Evolutionary conservation across 2,888 invertebrate species (phyloP).

Genomic region (Byasa hedistus): DNA sequence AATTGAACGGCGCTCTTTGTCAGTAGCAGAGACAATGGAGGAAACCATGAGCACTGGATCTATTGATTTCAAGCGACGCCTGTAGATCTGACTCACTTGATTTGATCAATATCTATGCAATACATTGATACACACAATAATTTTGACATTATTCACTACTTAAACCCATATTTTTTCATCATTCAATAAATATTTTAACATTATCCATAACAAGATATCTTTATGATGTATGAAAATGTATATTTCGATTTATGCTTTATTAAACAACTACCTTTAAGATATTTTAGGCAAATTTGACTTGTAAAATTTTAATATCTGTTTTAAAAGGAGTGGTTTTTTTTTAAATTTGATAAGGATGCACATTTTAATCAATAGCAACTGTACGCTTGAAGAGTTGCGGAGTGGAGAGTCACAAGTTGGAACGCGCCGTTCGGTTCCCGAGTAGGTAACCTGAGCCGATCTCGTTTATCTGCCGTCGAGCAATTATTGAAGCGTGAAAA

Average conservation of each 20-base stretch:
- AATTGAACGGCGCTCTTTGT: slow-evolving; percentile 72
- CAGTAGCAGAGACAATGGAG: slow-evolving; percentile 73
- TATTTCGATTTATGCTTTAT: no score
- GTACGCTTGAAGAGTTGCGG: slow-evolving; percentile 58
- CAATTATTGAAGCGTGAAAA: slow-evolving; percentile 82
- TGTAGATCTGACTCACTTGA: background rate
- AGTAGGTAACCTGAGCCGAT: slow-evolving; percentile 66
- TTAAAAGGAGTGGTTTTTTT: no score
- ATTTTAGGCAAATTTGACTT: no score
- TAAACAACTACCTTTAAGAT: no score
- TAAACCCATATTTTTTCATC: background rate
- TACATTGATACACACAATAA: no score
- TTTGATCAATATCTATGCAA: no score
- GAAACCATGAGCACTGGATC: slow-evolving; percentile 58
- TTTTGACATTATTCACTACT: background rate
- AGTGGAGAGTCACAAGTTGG: slow-evolving; percentile 45
- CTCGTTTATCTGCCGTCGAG: slow-evolving; percentile 78
- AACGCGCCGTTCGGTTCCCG: slow-evolving; percentile 58
- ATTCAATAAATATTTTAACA: background rate
- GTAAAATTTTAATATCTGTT: no score
- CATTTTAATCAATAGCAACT: slow-evolving; percentile 6
- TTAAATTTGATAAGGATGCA: no score
- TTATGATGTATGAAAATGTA: no score
- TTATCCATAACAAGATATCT: no score
- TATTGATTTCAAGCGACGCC: slow-evolving; percentile 52